These are phyloP conservation scores for Cyclargus thomasi DNA, from an alignment of 1,140 invertebrate species.

Conservation along the genomic window DNA sequence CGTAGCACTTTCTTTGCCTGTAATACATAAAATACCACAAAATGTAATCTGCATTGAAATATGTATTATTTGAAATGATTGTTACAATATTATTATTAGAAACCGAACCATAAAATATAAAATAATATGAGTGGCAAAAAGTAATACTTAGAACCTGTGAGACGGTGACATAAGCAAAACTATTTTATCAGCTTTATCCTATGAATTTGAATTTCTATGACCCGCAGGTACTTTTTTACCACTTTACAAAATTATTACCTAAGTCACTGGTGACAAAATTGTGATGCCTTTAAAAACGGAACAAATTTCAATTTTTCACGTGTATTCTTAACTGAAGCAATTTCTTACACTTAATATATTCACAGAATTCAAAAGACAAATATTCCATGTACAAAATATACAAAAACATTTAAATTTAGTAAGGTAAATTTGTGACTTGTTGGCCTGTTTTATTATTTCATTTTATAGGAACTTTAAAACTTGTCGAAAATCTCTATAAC, in stretches of 20 bases:
- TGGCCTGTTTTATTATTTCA: background rate
- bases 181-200: background rate
- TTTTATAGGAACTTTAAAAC: background rate
- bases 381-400: background rate
- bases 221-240: background rate
- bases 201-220: background rate
- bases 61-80: too few relatives aligned
- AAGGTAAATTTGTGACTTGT: background rate
- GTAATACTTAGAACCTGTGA: too few relatives aligned
- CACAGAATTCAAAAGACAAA: background rate
- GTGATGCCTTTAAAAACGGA: background rate
- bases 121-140: too few relatives aligned
- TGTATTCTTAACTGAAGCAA: background rate
- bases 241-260: background rate
- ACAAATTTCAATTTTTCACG: background rate
- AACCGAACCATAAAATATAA: too few relatives aligned
- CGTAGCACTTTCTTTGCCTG: too few relatives aligned
- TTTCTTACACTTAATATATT: constrained; percentile 4
- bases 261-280: constrained; percentile 12
- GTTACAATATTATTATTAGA: too few relatives aligned
- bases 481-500: background rate
- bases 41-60: too few relatives aligned
- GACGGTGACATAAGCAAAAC: too few relatives aligned
- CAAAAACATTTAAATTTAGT: background rate
- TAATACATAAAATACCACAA: too few relatives aligned